Base-by-base conservation (phyloP, 2,888 invertebrate species). In the Synergus umbraculus region DNA sequence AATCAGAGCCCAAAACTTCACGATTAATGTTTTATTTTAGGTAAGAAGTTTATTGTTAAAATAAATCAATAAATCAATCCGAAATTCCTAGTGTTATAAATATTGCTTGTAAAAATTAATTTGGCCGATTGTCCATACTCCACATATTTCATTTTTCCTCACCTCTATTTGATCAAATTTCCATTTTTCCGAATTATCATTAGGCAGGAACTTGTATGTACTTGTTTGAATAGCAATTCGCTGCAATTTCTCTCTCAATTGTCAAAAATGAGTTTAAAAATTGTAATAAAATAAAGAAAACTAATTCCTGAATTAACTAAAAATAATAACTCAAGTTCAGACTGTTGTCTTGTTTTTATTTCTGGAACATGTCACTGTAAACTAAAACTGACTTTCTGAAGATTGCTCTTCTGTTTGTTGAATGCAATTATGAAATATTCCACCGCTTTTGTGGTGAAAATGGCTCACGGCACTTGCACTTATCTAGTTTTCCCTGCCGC, bases 381-480 rank as follows among this genome's bases (percentile, higher is more conserved):
- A 66, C 13, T 65, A 41, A 41, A 65, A 49, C 46, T 15, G 49
- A 8, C 49, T 44, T 29, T 49, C 46, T 69, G 46, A 49, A 49
- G n/a, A 29, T 49, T 49, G 37, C 54, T 54, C 73, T 67, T 1
- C 29, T n/a, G 9, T 37, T 73, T n/a, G 73, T 41, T 73, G 73
- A 54, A 73, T 73, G 37, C 69, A 69, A 54, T 73, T 73, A 73
- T 73, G 49, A 54, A 73, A 73, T 73, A 73, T 73, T 46, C 9
- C 13, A 54, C 54, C 12, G 37, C 46, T 54, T 22, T 69, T 37
- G 54, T 73, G 73, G n/a, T 37, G 73, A 73, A 54, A 54, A 73
- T 73, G 73, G 73, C 41, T 54, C 29, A 73, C 73, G 73, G 73
- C 41, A 73, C n/a, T 73, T 73, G 37, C 49, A 73, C 73, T 73